A percentile compares a stretch with the other conserved stretches of the same genome.
Conservation (phyloP, 2,888 invertebrate genomes). For the Tetragnatha montana region DNA sequence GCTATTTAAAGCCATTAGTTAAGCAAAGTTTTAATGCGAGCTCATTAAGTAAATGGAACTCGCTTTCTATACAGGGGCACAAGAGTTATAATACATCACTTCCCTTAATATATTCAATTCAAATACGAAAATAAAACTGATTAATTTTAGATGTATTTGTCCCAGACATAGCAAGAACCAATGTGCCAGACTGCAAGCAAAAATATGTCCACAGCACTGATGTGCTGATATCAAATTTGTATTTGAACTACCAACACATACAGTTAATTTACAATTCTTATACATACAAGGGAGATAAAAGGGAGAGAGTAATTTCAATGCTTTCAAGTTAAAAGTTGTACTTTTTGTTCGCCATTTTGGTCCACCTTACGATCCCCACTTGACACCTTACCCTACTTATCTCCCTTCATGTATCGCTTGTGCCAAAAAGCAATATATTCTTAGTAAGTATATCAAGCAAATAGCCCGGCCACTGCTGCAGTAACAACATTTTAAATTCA, state of each 20-base stretch:
- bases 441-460: constrained; percentile 68
- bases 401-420: constrained; percentile 68
- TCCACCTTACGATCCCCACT: constrained; percentile 51
- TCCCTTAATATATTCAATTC: constrained; percentile 48
- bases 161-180: constrained; percentile 48
- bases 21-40: constrained; percentile 26
- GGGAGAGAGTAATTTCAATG: constrained; percentile 37
- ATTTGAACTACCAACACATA: constrained; percentile 34
- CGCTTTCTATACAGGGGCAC: constrained; percentile 55
- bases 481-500: constrained; percentile 59
- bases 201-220: constrained; percentile 46
- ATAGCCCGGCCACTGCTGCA: constrained; percentile 66
- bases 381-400: constrained; percentile 43
- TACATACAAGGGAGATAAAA: constrained; percentile 32
- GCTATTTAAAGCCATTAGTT: constrained; percentile 1
- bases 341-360: constrained; percentile 71
- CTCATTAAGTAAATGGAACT: not conserved
- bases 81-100: constrained; percentile 49
- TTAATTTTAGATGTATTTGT: constrained; percentile 29
- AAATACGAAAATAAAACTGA: constrained; percentile 43
- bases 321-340: constrained; percentile 57
- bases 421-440: constrained; percentile 52
- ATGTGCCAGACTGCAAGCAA: constrained; percentile 39
- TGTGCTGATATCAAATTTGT: constrained; percentile 43
- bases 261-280: constrained; percentile 41